Base-by-base conservation (phyloP, 2,888 invertebrate species). In the Sinelater perroti region DNA sequence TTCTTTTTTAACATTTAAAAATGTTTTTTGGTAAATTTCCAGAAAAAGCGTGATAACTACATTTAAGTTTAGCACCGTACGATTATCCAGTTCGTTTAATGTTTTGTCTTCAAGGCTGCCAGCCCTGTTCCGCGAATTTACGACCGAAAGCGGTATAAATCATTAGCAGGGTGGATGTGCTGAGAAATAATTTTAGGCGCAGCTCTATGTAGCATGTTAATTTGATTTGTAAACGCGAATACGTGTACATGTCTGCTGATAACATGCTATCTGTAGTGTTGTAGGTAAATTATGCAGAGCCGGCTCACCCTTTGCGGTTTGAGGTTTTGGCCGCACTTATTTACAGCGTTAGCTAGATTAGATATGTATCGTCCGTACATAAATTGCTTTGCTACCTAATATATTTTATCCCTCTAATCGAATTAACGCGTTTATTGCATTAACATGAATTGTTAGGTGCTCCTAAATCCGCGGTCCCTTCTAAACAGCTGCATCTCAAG, bases 361-460 rank as follows among this genome's bases (percentile, higher is more conserved):
- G 54, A 54, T 54, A 54, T 46, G 54, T 54, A 54, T 54, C 54
- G 54, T 46, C 46, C 46, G 26, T 38, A 46, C 46, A 45, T 46
- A 54, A 54, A 46, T 54, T 38, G 24, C 30, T 46, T 26, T 40
- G 21, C 18, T 54, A 45, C 28, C 21, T 20, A 35, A 24, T 35
- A 35, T 33, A 35, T 49, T 35, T 49, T 36, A 49, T 35, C 35
- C 47, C 33, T 36, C 16, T 49, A 49, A 49, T 49, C 47, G 21
- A 49, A 49, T 49, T 49, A 49, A 46, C 46, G 46, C 46, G n/a
- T 31, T 46, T 30, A 46, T 46, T 46, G 46, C 31, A 46, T 46
- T 46, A 46, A 36, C 47, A 24, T 20, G 36, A 49, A 49, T 36
- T 49, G 33, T 30, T 44, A 40, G 40, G 14, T 40, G 24, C 40